Conservation (phyloP, 2,797 vertebrate species). For the Allobates femoralis region DNA sequence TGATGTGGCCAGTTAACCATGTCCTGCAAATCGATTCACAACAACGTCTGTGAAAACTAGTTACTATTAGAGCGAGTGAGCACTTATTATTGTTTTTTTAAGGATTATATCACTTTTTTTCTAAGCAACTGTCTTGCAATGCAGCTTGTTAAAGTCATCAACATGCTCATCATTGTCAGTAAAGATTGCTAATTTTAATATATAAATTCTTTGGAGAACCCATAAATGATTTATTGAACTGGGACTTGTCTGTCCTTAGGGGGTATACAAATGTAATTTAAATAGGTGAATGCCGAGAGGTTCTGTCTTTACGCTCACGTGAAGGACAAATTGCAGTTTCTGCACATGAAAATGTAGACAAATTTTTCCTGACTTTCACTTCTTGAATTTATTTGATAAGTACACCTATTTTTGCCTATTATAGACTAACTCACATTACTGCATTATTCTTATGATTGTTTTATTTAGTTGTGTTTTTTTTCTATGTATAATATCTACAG, state of each 20-base stretch:
- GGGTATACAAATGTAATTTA: not conserved
- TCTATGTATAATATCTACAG: too few species aligned
- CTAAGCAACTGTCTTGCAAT: too few species aligned
- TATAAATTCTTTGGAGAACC: not conserved
- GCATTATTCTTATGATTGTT: too few species aligned
- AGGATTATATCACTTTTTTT: too few species aligned
- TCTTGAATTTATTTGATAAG: not conserved
- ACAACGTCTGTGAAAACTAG: too few species aligned
- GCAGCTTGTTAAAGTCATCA: not conserved
- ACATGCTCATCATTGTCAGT: not conserved
- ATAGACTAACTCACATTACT: too few species aligned
- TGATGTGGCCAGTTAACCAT: too few species aligned
- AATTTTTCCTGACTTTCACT: not conserved
- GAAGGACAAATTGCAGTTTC: not conserved
- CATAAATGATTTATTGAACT: not conserved
- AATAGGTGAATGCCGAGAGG: not conserved
- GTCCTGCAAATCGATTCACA: too few species aligned
- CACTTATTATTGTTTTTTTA: too few species aligned
- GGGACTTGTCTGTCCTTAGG: not conserved
- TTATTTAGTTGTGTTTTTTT: too few species aligned
- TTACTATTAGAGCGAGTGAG: too few species aligned
- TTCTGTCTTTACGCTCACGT: not conserved
- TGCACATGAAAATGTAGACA: not conserved
- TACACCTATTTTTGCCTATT: not conserved
- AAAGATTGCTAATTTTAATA: not conserved